Percentiles rank a stretch among this genome's conserved stretches.
Evolutionary conservation across 1,140 invertebrate species (phyloP).

Genomic region (Eumeta japonica): DNA sequence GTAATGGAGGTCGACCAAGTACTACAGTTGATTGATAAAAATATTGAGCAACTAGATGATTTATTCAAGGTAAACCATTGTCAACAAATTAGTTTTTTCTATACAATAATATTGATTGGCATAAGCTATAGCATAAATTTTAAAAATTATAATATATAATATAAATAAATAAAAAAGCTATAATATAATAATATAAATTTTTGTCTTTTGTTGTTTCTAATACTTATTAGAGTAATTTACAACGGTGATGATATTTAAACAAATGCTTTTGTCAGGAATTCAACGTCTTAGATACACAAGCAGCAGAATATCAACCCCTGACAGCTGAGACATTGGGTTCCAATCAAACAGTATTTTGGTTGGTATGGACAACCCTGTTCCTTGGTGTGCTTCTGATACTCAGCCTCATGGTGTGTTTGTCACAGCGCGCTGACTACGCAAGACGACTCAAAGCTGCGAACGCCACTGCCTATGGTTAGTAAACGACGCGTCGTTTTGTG

Average conservation of each 20-base stretch:
- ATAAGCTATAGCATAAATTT: too few species aligned
- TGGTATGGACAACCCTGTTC: conserved; percentile 77
- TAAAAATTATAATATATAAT: too few species aligned
- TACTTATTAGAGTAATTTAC: too few species aligned
- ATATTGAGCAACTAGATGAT: conserved; percentile 84
- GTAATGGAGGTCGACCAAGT: conserved; percentile 86
- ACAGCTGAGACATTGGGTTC: conserved; percentile 53
- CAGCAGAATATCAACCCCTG: conserved; percentile 67
- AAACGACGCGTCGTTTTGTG: neutral
- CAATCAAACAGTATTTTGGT: conserved; percentile 72
- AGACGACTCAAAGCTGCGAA: conserved; percentile 91
- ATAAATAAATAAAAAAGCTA: too few species aligned
- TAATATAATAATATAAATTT: too few species aligned
- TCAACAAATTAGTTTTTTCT: conserved; percentile 2
- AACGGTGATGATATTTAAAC: too few species aligned
- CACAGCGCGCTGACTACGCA: conserved; percentile 79
- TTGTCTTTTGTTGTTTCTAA: too few species aligned
- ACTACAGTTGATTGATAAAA: conserved; percentile 82
- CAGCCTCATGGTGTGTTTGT: conserved; percentile 75
- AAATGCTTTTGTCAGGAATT: conserved; percentile 63
- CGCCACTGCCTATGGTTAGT: conserved; percentile 84
- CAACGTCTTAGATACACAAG: conserved; percentile 85
- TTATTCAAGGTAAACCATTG: conserved; percentile 85
- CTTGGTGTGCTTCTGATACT: conserved; percentile 74
- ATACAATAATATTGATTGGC: too few species aligned